Evolutionary conservation across 1,140 invertebrate genomes (phyloP).

Genomic region (Pseudobourletiella spinata): DNA sequence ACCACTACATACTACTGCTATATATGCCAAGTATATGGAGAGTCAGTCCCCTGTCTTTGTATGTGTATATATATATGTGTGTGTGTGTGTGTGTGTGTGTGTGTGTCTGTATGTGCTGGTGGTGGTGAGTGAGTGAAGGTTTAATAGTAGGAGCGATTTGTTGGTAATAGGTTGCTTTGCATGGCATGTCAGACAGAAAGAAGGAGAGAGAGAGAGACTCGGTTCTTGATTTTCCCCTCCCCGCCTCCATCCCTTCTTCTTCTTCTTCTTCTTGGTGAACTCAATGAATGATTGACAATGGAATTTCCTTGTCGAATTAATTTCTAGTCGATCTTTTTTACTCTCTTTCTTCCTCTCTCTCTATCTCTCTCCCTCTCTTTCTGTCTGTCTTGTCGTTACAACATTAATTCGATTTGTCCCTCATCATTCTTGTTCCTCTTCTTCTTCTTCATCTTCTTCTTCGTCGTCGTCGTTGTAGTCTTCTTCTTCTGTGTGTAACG

Average conservation of each 20-base stretch:
- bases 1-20: neutral
- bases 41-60: neutral
- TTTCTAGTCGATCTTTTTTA: conserved; percentile 33
- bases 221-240: conserved; percentile 16
- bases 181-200: conserved; percentile 16
- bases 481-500: conserved; percentile 2
- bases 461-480: neutral
- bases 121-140: neutral
- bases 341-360: conserved; percentile 1
- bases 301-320: conserved; percentile 37
- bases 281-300: conserved; percentile 37
- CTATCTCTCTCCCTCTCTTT: neutral
- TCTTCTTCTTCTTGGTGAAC: too few species aligned
- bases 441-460: neutral
- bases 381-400: conserved; percentile 17
- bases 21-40: too few species aligned
- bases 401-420: conserved; percentile 26
- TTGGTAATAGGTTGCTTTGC: conserved; percentile 27
- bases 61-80: neutral
- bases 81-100: neutral
- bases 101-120: neutral
- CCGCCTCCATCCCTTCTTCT: conserved; percentile 14
- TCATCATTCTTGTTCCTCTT: conserved; percentile 20
- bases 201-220: conserved; percentile 6
- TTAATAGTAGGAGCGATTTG: conserved; percentile 27